These are phyloP conservation scores for Automeris io DNA, from an alignment of 2,888 invertebrate species.

Conservation along the genomic window DNA sequence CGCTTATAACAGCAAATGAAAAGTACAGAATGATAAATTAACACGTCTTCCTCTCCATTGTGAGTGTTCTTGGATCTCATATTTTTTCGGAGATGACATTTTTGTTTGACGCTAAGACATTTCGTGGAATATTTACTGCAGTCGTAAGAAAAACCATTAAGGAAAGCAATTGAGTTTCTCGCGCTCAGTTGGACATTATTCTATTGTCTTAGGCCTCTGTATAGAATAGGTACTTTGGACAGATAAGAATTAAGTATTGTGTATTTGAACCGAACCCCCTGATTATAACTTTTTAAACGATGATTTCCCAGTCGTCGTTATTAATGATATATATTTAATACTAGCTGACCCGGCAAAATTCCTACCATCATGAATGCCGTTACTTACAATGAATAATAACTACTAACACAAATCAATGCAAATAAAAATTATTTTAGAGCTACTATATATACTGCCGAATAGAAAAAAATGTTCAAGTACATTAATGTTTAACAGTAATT, in stretches of 20 bases:
- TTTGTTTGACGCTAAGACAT: slow-evolving; percentile 34
- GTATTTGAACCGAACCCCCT: background rate
- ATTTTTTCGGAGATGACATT: slow-evolving; percentile 15
- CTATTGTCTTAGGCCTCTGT: slow-evolving; percentile 11
- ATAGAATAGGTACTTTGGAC: background rate
- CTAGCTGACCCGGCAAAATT: too few species aligned
- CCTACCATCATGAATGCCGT: too few species aligned
- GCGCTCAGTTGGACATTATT: slow-evolving; percentile 24
- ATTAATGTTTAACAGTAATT: too few species aligned
- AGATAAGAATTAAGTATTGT: background rate
- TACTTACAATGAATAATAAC: too few species aligned
- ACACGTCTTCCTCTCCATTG: slow-evolving; percentile 1
- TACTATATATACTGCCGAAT: too few species aligned
- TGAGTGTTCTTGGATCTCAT: background rate
- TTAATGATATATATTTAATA: too few species aligned
- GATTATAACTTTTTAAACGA: background rate
- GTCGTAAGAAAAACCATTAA: slow-evolving; percentile 37
- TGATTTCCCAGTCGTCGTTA: too few species aligned
- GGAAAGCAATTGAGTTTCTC: slow-evolving; percentile 33
- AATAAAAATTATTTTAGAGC: too few species aligned
- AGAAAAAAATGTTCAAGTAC: too few species aligned
- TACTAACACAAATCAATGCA: too few species aligned
- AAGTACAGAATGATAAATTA: background rate
- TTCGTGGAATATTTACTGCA: slow-evolving; percentile 33
- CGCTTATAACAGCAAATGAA: background rate